Evolutionary conservation across 2,797 vertebrate genomes (phyloP), one percentile per base, ranked within the genome.

Genomic region (Australoheros facetus): DNA sequence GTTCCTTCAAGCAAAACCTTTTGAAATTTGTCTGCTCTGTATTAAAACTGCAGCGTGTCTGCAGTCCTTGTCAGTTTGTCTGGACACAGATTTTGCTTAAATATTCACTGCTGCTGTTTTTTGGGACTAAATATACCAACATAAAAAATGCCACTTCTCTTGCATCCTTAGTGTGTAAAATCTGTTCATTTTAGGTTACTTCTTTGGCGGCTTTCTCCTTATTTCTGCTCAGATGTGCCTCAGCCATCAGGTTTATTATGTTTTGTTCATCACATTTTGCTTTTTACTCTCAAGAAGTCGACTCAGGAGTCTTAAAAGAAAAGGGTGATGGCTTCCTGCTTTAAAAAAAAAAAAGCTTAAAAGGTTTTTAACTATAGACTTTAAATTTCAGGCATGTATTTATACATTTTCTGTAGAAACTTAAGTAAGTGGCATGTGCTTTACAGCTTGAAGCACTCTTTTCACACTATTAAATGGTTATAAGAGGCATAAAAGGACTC

Each of bases 381-480:
- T 55, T 7, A 14, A 34, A 28, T 4, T 56, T n/a, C 56, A 1
- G 13, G 69, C 9, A 6, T 71, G 7, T 48, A 48, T 74, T 58
- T 37, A 51, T n/a, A 53, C 30, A 64, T 21, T 26, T 42, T 28
- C 55, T 78, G 56, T 26, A 55, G 2, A 19, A 70, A 26, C 10
- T 55, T 71, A 53, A 71, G 78, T 75, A 84, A 56, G 19, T 17
- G 45, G 9, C 4, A 3, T 3, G 23, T 34, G 54, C 73, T 76
- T 72, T 60, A 26, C 5, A 16, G 54, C 59, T 48, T 42, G 7
- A 71, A 75, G 5, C 1, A 5, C 5, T 39, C 42, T 21, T 69
- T 83, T 85, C 75, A 82, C 5, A 0, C 62, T 51, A 4, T 2
- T 82, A 53, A 89, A 45, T 3, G 7, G 16, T 84, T 55, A 73